These are phyloP conservation scores for Marisa cornuarietis DNA, from an alignment of 1,140 invertebrate genomes.

Conservation along the genomic window DNA sequence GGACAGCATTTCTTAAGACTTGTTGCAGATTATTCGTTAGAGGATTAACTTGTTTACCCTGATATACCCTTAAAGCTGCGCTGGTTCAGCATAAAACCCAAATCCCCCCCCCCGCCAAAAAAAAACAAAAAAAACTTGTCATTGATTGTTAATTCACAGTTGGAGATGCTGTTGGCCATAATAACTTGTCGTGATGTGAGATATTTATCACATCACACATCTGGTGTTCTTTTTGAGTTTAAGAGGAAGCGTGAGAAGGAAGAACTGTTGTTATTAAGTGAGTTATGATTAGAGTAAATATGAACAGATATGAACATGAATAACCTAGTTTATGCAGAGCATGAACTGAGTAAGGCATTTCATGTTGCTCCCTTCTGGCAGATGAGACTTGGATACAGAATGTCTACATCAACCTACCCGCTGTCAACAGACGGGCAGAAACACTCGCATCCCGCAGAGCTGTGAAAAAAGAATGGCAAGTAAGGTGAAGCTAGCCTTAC, in stretches of 20 bases:
- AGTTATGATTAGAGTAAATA: background rate
- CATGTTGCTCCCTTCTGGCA: constrained; percentile 56
- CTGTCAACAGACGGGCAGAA: constrained; percentile 70
- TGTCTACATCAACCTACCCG: constrained; percentile 72
- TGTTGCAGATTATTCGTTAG: no score
- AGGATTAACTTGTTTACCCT: no score
- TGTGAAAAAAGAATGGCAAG: constrained; percentile 70
- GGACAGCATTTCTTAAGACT: no score
- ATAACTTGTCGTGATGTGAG: background rate
- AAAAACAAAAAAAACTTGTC: no score
- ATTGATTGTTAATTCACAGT: no score
- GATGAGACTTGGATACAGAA: constrained; percentile 71
- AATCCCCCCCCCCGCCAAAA: no score
- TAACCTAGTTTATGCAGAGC: background rate
- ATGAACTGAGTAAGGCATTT: background rate
- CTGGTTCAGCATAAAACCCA: no score
- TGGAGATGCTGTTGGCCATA: no score
- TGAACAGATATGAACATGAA: background rate
- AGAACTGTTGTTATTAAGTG: background rate
- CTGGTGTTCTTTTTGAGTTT: background rate
- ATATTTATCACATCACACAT: background rate
- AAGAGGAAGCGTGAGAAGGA: background rate
- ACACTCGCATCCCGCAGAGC: constrained; percentile 61
- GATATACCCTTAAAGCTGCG: no score
- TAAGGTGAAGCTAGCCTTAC: constrained; percentile 24